These are phyloP conservation scores for Troglohyphantes excavatus DNA, from an alignment of 2,888 invertebrate genomes.

Conservation along the genomic window DNA sequence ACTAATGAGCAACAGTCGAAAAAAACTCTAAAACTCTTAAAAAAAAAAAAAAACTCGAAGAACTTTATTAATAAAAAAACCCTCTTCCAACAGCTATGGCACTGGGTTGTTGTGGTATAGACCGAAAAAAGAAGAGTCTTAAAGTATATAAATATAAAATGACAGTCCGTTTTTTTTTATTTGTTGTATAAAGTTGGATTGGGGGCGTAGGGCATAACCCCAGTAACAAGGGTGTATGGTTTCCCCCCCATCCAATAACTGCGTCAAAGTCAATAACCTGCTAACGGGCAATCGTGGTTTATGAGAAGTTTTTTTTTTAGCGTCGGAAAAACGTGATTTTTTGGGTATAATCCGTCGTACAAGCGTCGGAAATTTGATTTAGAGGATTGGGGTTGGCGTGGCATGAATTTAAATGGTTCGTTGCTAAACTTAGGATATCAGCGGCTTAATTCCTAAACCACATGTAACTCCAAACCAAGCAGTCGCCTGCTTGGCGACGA, in stretches of 20 bases:
- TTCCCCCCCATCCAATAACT: conserved; percentile 43
- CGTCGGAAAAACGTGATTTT: neutral
- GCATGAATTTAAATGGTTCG: neutral
- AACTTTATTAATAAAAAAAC: conserved; percentile 30
- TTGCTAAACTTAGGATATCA: neutral
- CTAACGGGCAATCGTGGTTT: conserved; percentile 42
- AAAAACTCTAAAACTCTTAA: no score
- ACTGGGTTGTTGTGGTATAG: neutral
- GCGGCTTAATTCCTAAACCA: no score
- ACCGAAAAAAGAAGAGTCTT: neutral
- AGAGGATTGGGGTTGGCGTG: neutral
- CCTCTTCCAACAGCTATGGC: neutral
- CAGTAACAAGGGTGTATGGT: conserved; percentile 40
- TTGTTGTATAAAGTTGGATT: conserved; percentile 34
- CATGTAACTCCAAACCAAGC: no score
- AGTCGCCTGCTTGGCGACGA: no score
- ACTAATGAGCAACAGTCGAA: conserved; percentile 43
- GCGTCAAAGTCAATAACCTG: conserved; percentile 51
- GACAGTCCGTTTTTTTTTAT: conserved; percentile 10
- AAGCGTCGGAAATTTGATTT: no score
- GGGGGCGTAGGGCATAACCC: neutral
- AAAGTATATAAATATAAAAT: conserved; percentile 28
- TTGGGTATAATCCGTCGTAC: neutral
- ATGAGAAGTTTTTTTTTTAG: conserved; percentile 6
- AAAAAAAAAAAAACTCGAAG: conserved; percentile 11